Evolutionary conservation across 37 sponge, comb jelly and placozoan species (phyloP), one percentile per base, ranked within the genome.

Genomic region (Amphimedon queenslandica): DNA sequence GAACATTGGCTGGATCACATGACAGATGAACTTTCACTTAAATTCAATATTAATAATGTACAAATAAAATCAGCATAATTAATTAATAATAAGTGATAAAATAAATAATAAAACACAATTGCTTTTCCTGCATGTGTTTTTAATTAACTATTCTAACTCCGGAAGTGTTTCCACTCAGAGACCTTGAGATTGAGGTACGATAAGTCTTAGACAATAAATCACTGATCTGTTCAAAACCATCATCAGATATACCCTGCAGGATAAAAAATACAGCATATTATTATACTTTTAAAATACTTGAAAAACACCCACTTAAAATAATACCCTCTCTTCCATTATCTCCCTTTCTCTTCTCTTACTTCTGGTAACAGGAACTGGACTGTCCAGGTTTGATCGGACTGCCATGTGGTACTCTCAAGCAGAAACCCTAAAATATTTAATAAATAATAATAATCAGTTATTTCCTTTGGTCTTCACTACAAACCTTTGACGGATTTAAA

Each of bases 401-500:
- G 70, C 80, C 93, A 88, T 20, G 70, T 33, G 25, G 83, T 43
- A 69, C 76, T 82, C 78, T 94, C 96, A 61, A 94, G 68, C 96
- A 94, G 87, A 63, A 84, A 94, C 25, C 94, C 92, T 90, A 42
- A 4, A 66, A 16, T 0, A 43, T 23, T 23, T 43, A 4, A 73
- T 16, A 20, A 36, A 38, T 4, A 27, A 27, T 25, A 27, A 72
- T 55, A 55, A n/a, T 18, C 4, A 72, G 16, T 30, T 10, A 55
- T 55, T n/a, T 3, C 27, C 21, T 38, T 34, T 29, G 16, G 23
- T 4, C 56, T 36, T 25, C 11, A 30, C 57, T 63, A 20, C 55
- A 10, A 30, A 90, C 95, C 97, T 85, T 97, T 97, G 40, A 97
- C 95, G 83, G 94, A 94, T 64, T 97, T 97, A 60, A 97, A 88